phyloP scores from a whole-genome alignment of 2,797 vertebrate genomes.

The Phyllotis vaccarum region DNA sequence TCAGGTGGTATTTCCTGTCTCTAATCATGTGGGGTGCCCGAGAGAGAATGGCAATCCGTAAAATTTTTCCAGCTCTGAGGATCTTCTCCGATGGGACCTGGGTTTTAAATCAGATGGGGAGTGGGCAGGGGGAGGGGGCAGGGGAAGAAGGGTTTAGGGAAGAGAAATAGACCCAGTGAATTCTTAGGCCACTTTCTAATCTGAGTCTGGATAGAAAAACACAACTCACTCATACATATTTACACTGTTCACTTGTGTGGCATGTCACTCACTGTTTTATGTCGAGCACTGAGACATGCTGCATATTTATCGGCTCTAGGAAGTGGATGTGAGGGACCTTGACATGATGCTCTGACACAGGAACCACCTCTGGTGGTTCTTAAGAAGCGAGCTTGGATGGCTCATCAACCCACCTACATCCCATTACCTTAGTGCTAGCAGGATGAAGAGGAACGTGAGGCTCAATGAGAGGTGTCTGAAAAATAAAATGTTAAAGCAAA shows the following conservation, averaged over 20 bases:
- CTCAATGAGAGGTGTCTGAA: slow-evolving; percentile 96
- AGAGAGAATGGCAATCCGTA: slow-evolving; percentile 94
- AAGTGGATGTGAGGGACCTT: slow-evolving; percentile 67
- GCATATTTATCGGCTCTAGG: slow-evolving; percentile 68
- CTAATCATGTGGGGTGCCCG: slow-evolving; percentile 98
- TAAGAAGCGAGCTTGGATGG: slow-evolving; percentile 59
- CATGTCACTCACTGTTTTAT: slow-evolving; percentile 38
- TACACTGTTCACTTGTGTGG: slow-evolving; percentile 58
- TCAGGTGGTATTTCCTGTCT: slow-evolving; percentile 98
- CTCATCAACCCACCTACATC: slow-evolving; percentile 82
- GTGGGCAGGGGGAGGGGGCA: slow-evolving; percentile 7
- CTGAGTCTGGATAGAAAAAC: slow-evolving; percentile 72
- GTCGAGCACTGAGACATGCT: slow-evolving; percentile 44
- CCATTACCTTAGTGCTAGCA: slow-evolving; percentile 95
- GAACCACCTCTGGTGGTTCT: slow-evolving; percentile 47
- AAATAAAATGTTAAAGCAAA: slow-evolving; percentile 93
- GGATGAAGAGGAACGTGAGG: slow-evolving; percentile 91
- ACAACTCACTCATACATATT: slow-evolving; percentile 70
- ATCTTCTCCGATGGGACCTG: slow-evolving; percentile 98
- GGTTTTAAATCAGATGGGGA: slow-evolving; percentile 65
- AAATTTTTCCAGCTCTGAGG: slow-evolving; percentile 94
- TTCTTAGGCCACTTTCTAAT: slow-evolving; percentile 73
- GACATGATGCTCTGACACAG: slow-evolving; percentile 52
- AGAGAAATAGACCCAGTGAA: slow-evolving; percentile 69
- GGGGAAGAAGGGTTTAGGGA: slow-evolving; percentile 63